Evolutionary conservation across 2,113 vertebrate species (phyloP), one percentile per base, ranked within the genome.

Genomic region (Tupaia chinensis): DNA sequence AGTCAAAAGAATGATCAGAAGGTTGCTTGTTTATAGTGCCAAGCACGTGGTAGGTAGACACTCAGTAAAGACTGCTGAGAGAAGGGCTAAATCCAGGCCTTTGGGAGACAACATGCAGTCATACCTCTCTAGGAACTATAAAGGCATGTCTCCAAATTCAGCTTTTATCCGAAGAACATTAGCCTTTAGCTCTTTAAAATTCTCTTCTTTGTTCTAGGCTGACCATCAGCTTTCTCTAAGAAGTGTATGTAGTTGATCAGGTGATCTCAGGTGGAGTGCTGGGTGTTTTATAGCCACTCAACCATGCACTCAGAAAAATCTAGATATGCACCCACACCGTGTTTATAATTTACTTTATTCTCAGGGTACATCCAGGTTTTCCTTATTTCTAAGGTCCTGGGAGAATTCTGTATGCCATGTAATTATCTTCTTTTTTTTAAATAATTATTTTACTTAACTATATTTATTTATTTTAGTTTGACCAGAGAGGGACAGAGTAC

Each of bases 221-320:
- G 54, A 69, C 34, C 9, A 9, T 22, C 70, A 92, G 25, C 70
- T 95, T 84, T 94, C 70, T 94, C 65, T 25, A 87, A 84, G 77
- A 91, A 76, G n/a, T 83, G 0, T 94, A 29, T 44, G 22, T 53
- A 81, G 32, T 72, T 14, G 32, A 14, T 80, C 69, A 44, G 3
- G 14, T 84, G 65, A 56, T 85, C 56, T 83, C 53, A 82, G 17
- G 77, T 72, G 56, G 53, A 77, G 11, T 63, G 19, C 14, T 27
- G 16, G 6, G 5, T 70, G 13, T 87, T 76, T 23, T 15, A 3
- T 81, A 85, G 77, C 27, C 74, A 60, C 6, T 82, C 61, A 44
- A 10, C 79, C 73, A 80, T 22, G 34, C 8, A 58, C 23, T 73
- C 17, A 78, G 16, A 87, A 54, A 65, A 78, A 69, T 74, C 91